These are phyloP conservation scores for Paraescarpia echinospica DNA, from an alignment of 1,140 invertebrate species.

Conservation along the genomic window DNA sequence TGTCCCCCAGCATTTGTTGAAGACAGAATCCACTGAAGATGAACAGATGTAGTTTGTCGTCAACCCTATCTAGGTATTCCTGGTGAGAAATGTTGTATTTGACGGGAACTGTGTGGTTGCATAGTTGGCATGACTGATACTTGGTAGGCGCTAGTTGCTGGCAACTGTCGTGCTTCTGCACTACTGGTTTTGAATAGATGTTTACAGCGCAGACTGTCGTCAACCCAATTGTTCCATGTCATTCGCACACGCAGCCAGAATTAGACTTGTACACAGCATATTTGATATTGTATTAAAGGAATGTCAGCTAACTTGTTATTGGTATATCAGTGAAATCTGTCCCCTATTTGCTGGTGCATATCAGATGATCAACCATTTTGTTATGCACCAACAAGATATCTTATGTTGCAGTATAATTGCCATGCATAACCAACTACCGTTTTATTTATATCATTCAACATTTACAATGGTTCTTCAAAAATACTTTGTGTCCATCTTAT, in stretches of 20 bases:
- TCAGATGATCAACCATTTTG: background rate
- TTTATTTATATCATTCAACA: background rate
- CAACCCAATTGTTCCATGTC: background rate
- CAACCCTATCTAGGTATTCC: too few relatives aligned
- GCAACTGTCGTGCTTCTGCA: background rate
- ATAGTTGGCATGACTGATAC: background rate
- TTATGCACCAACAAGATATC: background rate
- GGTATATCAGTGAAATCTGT: background rate
- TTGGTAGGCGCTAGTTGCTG: background rate
- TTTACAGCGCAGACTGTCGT: background rate
- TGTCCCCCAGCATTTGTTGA: background rate
- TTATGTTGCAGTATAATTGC: background rate
- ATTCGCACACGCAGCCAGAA: background rate
- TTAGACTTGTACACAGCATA: background rate
- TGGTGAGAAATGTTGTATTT: background rate
- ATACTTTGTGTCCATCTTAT: too few relatives aligned
- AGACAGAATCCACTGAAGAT: background rate
- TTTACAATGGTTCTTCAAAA: too few relatives aligned
- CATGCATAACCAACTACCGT: background rate
- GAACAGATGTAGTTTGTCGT: background rate
- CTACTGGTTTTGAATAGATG: background rate
- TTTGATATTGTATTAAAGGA: background rate
- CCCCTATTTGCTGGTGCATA: background rate
- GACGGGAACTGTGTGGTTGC: background rate
- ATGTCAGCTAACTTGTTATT: background rate